Conservation (phyloP, 2,113 vertebrate species). For the Mohoua ochrocephala region DNA sequence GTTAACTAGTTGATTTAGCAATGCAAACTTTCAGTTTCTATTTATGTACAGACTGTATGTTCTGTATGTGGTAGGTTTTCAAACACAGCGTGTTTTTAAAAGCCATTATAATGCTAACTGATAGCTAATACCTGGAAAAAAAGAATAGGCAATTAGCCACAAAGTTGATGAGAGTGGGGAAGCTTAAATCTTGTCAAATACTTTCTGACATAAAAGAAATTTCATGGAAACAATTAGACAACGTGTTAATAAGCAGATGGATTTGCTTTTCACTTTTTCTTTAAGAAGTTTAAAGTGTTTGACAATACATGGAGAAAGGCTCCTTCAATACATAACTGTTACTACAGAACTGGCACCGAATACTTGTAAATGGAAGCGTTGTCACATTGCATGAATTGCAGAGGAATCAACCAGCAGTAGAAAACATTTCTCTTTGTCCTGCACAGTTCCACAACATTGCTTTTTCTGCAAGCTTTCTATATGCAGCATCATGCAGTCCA, state of each 20-base stretch:
- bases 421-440: not conserved
- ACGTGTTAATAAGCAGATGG: not conserved
- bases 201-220: not conserved
- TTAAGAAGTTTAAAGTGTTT: not conserved
- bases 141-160: not conserved
- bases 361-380: not conserved
- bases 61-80: not conserved
- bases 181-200: not conserved
- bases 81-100: not conserved
- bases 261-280: not conserved
- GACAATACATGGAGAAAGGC: not conserved
- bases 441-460: not conserved
- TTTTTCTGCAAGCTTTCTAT: not conserved
- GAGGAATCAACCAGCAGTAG: not conserved
- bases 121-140: not conserved
- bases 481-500: not conserved
- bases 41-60: not conserved
- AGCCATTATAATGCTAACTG: not conserved
- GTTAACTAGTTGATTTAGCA: not conserved
- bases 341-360: not conserved
- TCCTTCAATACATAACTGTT: not conserved
- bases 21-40: not conserved
- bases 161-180: not conserved
- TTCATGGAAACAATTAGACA: not conserved
- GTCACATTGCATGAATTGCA: not conserved